phyloP scores from a whole-genome alignment of 1,140 invertebrate genomes.

The Pachyrhynchus sulphureomaculatus region DNA sequence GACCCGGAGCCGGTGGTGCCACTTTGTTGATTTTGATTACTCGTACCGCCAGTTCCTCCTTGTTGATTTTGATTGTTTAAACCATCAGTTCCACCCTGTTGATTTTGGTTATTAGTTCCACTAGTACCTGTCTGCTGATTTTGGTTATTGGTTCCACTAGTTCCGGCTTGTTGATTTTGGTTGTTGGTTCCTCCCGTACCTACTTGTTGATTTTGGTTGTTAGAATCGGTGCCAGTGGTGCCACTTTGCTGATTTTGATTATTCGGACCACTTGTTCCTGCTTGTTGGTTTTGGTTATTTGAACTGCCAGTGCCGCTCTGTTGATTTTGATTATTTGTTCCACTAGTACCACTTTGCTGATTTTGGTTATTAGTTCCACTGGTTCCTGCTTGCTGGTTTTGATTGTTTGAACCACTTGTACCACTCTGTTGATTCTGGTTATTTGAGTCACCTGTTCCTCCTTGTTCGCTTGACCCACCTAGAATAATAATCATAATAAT shows the following conservation, averaged over 20 bases:
- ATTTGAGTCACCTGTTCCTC: slow-evolving; percentile 34
- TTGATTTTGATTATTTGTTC: slow-evolving; percentile 5
- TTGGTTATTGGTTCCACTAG: slow-evolving; percentile 7
- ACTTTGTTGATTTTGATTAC: slow-evolving; percentile 35
- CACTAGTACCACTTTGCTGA: slow-evolving; percentile 1
- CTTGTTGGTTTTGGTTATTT: slow-evolving; percentile 7
- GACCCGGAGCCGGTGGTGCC: slow-evolving; percentile 8
- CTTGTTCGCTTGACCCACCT: slow-evolving; percentile 25
- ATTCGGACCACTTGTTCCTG: neutral
- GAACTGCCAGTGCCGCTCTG: neutral
- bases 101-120: slow-evolving; percentile 29
- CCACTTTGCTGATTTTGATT: slow-evolving; percentile 4
- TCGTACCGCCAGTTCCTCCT: neutral
- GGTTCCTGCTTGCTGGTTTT: slow-evolving; percentile 33
- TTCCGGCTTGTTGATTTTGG: slow-evolving; percentile 33
- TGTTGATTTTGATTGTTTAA: slow-evolving; percentile 12
- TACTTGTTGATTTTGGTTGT: slow-evolving; percentile 9
- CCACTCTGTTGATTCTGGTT: slow-evolving; percentile 6
- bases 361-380: slow-evolving; percentile 24
- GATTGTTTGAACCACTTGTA: slow-evolving; percentile 6
- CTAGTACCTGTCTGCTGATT: slow-evolving; percentile 3
- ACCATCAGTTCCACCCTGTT: slow-evolving; percentile 16
- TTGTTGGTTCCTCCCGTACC: slow-evolving; percentile 2
- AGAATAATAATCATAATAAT: too few relatives aligned
- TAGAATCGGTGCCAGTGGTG: slow-evolving; percentile 5